Conservation (phyloP, 2,888 invertebrate genomes). For the Geotrupes spiniger region DNA sequence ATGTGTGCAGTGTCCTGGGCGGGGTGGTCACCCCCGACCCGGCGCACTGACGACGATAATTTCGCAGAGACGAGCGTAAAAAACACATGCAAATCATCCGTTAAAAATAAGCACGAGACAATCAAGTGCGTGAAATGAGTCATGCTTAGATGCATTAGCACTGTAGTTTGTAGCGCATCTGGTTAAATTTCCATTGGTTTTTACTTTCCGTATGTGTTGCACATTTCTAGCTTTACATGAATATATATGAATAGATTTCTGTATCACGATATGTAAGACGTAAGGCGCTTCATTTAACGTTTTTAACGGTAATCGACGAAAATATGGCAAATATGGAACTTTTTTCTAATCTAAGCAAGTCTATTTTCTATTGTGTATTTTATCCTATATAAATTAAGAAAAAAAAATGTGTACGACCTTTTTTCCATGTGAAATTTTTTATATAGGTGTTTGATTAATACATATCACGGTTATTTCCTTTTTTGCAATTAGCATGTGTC, state of each 20-base stretch:
- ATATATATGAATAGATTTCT: constrained; percentile 5
- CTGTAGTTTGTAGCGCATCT: constrained; percentile 7
- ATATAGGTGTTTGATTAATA: constrained; percentile 47
- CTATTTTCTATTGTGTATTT: constrained; percentile 7
- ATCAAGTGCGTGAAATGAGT: constrained; percentile 45
- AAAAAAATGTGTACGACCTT: constrained; percentile 5
- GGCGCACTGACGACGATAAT: too few species aligned
- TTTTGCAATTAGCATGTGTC: constrained; percentile 34
- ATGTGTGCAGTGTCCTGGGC: too few species aligned
- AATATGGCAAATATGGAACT: constrained; percentile 1
- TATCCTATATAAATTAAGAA: background rate
- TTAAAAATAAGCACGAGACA: constrained; percentile 37
- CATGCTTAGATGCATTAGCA: constrained; percentile 7
- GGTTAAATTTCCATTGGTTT: background rate
- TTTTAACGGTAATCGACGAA: background rate
- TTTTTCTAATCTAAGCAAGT: constrained; percentile 6
- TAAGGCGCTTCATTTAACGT: constrained; percentile 2
- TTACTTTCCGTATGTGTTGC: constrained; percentile 1
- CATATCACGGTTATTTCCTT: constrained; percentile 37
- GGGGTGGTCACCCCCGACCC: too few species aligned
- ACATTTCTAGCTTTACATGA: constrained; percentile 5
- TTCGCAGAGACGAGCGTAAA: background rate
- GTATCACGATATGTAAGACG: constrained; percentile 4
- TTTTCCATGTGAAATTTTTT: constrained; percentile 42
- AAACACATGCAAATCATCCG: constrained; percentile 27